Evolutionary conservation across 2,797 vertebrate genomes (phyloP).

Genomic region (Leuciscus waleckii): DNA sequence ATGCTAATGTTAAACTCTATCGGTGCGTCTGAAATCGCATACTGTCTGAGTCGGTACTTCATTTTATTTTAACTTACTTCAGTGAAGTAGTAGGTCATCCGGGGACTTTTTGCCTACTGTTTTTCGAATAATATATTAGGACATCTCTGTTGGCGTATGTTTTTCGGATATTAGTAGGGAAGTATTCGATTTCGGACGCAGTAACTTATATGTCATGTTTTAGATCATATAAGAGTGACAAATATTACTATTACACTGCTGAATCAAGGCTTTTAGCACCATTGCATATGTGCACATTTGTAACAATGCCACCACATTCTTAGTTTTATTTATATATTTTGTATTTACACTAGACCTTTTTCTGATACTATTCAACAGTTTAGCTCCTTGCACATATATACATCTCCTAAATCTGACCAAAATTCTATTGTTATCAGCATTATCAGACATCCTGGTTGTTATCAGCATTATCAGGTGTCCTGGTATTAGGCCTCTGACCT

Average conservation of each 20-base stretch:
- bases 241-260: background rate
- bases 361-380: background rate
- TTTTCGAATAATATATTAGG: no score
- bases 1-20: no score
- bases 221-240: background rate
- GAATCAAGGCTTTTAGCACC: background rate
- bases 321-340: background rate
- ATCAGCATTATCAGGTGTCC: conserved; percentile 8
- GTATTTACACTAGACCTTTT: background rate
- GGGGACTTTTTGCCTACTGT: no score
- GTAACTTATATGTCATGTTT: no score
- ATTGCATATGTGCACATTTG: background rate
- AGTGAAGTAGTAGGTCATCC: no score
- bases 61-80: no score
- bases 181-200: no score
- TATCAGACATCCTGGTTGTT: background rate
- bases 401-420: background rate
- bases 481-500: background rate
- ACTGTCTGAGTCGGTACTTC: no score
- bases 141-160: no score
- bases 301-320: background rate
- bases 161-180: no score
- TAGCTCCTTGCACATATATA: background rate
- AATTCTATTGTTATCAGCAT: background rate
- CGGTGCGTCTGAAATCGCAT: no score